Evolutionary conservation across 2,113 vertebrate genomes (phyloP).

Genomic region (Nycticorax nycticorax): DNA sequence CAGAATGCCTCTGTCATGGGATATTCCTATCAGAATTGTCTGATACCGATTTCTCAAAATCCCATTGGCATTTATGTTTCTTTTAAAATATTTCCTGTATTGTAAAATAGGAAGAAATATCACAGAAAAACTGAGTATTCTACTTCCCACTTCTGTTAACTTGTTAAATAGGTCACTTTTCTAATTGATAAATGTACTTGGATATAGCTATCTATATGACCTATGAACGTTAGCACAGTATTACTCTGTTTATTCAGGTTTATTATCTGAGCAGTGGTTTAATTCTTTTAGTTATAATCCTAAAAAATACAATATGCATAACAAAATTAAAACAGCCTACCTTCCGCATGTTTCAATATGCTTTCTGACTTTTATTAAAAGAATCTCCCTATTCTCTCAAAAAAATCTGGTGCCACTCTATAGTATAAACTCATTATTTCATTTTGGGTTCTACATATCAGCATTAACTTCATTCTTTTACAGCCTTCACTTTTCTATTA

Average conservation of each 20-base stretch:
- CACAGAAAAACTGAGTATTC: not conserved
- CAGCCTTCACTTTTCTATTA: not conserved
- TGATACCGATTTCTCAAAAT: not conserved
- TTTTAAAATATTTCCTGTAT: not conserved
- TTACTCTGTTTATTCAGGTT: not conserved
- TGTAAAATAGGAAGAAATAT: not conserved
- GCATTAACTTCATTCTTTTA: not conserved
- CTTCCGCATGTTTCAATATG: not conserved
- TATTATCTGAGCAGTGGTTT: not conserved
- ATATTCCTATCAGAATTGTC: not conserved
- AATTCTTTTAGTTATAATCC: not conserved
- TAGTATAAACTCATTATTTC: not conserved
- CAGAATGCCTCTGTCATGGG: not conserved
- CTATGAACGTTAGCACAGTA: not conserved
- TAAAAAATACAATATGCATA: not conserved
- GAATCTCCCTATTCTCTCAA: not conserved
- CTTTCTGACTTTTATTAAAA: not conserved
- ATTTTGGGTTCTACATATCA: not conserved
- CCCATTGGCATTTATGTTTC: not conserved
- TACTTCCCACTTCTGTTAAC: not conserved
- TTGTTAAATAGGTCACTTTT: not conserved
- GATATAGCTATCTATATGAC: not conserved
- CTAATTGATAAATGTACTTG: not conserved
- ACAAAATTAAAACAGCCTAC: not conserved
- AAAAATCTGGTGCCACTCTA: not conserved